Base-by-base conservation (phyloP, 2,888 invertebrate genomes). In the Mythimna vitellina region DNA sequence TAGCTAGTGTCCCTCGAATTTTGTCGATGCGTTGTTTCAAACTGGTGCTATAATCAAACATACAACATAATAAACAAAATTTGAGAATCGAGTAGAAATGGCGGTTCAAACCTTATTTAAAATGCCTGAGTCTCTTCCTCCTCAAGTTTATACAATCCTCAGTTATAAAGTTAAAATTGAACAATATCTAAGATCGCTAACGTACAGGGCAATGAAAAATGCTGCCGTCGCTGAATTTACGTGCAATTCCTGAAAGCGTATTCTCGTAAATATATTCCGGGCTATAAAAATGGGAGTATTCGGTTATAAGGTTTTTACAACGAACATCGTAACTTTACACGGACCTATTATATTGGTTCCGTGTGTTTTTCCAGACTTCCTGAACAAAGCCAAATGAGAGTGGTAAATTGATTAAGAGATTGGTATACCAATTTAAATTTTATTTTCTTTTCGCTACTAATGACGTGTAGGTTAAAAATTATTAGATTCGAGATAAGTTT, bases 191-290 rank as follows among this genome's bases (percentile, higher is more conserved):
- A 73, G 62, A 81, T 73, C 62, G 62, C 74, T 71, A 73, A 81
- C 70, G 73, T 79, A 60, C 57, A 57, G 74, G 77, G 89, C 89
- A 92, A 93, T 92, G 92, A 92, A 92, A 93, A 92, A 91, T 90
- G 87, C 88, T 89, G 88, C 89, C 85, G 87, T 86, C 82, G 87
- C 88, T 83, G 89, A 92, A 87, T 94, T 94, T 93, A 94, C 92
- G 92, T 90, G 90, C 93, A 92, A 91, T 93, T 90, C 90, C 89
- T 91, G 90, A 89, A 91, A 94, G 92, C 91, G 92, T 88, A 91
- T 89, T 90, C 90, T 89, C 93, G 93, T 94, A 95, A 95, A 95
- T 93, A 93, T 93, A 94, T 94, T 93, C 93, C 82, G 76, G 85
- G 88, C 89, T 86, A 91, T 95, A 95, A 95, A 94, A 95, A 91